A percentile compares a stretch with the other conserved stretches of the same genome.
phyloP scores from a whole-genome alignment of 2,888 invertebrate genomes.

The Thymelicus sylvestris region DNA sequence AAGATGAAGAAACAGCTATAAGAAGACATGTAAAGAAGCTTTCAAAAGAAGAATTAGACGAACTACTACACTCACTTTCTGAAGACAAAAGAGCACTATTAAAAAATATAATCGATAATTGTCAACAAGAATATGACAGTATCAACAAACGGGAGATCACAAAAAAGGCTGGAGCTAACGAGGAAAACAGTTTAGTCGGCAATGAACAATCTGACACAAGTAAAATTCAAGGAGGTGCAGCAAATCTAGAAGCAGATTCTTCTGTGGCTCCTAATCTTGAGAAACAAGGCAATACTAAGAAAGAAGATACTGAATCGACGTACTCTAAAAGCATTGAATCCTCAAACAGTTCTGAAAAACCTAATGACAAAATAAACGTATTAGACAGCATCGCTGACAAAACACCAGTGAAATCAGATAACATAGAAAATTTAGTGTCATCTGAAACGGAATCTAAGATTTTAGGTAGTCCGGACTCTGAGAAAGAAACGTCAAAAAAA shows the following conservation, averaged over 20 bases:
- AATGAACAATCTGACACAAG: slow-evolving; percentile 62
- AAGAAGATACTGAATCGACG: slow-evolving; percentile 52
- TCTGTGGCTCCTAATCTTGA: slow-evolving; percentile 54
- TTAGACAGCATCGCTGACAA: slow-evolving; percentile 9
- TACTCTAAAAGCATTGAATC: slow-evolving; percentile 54
- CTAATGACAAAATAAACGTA: slow-evolving; percentile 10
- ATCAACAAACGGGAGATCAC: slow-evolving; percentile 76
- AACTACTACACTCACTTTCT: slow-evolving; percentile 67
- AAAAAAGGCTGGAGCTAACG: slow-evolving; percentile 72
- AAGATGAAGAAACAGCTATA: slow-evolving; percentile 70
- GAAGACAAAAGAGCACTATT: slow-evolving; percentile 71
- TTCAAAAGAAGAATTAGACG: slow-evolving; percentile 67
- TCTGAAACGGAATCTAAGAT: slow-evolving; percentile 9
- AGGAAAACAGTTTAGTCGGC: slow-evolving; percentile 68
- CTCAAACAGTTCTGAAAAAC: slow-evolving; percentile 43
- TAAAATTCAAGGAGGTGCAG: slow-evolving; percentile 59
- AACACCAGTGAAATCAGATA: slow-evolving; percentile 43
- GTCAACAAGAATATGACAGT: slow-evolving; percentile 41
- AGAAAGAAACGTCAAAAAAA: slow-evolving; percentile 56
- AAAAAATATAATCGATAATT: slow-evolving; percentile 65
- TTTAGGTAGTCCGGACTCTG: slow-evolving; percentile 41
- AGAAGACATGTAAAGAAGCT: slow-evolving; percentile 72
- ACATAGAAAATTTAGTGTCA: slow-evolving; percentile 49
- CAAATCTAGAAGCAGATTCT: slow-evolving; percentile 33
- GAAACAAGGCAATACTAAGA: slow-evolving; percentile 54